Evolutionary conservation across 2,888 invertebrate genomes (phyloP).

Genomic region (Spodoptera littoralis): DNA sequence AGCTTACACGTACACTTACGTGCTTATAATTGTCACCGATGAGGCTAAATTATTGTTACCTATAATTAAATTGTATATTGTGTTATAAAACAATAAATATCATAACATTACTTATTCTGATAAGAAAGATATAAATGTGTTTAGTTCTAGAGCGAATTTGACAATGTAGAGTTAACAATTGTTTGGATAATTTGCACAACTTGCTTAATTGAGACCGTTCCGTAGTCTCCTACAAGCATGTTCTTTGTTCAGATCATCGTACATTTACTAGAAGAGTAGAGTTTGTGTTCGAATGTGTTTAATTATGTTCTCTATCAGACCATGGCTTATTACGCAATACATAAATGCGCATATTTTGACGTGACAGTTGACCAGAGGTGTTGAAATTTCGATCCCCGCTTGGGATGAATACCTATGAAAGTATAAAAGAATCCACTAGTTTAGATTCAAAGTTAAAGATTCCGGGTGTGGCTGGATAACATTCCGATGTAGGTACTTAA

Average conservation of each 20-base stretch:
- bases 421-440: no score
- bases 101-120: slow-evolving; percentile 40
- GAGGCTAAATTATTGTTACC: slow-evolving; percentile 13
- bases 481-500: no score
- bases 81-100: slow-evolving; percentile 43
- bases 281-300: no score
- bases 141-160: slow-evolving; percentile 27
- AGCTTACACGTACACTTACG: no score
- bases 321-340: slow-evolving; percentile 12
- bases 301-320: no score
- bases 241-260: slow-evolving; percentile 31
- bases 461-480: no score
- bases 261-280: not conserved
- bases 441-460: no score
- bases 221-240: slow-evolving; percentile 23
- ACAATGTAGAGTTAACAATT: slow-evolving; percentile 18
- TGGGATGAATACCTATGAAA: no score
- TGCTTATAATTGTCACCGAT: not conserved
- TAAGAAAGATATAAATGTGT: slow-evolving; percentile 48
- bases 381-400: no score
- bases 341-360: no score
- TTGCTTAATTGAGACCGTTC: no score
- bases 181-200: slow-evolving; percentile 1
- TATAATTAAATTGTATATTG: slow-evolving; percentile 23
- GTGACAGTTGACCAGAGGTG: no score